Base-by-base conservation (phyloP, 2,113 vertebrate genomes). In the Protobothrops mucrosquamatus region DNA sequence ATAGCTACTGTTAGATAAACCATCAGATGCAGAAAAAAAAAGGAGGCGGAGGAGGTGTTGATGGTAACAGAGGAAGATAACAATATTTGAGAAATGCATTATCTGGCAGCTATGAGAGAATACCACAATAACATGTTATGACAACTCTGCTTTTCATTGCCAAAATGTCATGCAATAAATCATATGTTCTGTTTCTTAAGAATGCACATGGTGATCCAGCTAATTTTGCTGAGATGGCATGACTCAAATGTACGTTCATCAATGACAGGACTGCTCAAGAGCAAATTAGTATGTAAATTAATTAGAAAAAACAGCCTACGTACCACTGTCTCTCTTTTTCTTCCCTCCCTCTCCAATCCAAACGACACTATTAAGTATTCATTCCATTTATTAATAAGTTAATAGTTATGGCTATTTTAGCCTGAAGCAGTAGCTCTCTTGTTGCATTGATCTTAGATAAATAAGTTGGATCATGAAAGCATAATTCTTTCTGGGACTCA, bases 1-100 rank as follows among this genome's bases (percentile, higher is more conserved):
- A 99, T 99, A 99, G 98, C 98, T 99, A 98, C 97, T 94, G 97
- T 94, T 91, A 96, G 97, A 95, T 95, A 93, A 96, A 90, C 86
- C 97, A 48, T 93, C 97, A 22, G 0, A 26, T 93, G 54, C 86
- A 55, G 43, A 56, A 24, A 1, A 29, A n/a, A 22, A 89, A 29
- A 64, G 0, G 11, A 1, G n/a, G 69, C 43, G 7, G 34, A 39
- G 69, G n/a, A 9, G 34, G 7, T 22, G 74, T 22, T 22, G 74
- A 9, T 81, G 34, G 1, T 81, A 43, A 39, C 34, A 22, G 15
- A 39, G 74, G 74, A 39, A 26, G 3, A 64, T 0, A 7, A 2
- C 14, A 88, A 3, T 56, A 23, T 56, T 92, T 3, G 3, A 88
- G n/a, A 22, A 85, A 24, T 26, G 10, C 0, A 34, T 56, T 57